A percentile compares a stretch with the other conserved stretches of the same genome.
phyloP scores from a whole-genome alignment of 2,888 invertebrate species.

The Trissoscelio sp. region DNA sequence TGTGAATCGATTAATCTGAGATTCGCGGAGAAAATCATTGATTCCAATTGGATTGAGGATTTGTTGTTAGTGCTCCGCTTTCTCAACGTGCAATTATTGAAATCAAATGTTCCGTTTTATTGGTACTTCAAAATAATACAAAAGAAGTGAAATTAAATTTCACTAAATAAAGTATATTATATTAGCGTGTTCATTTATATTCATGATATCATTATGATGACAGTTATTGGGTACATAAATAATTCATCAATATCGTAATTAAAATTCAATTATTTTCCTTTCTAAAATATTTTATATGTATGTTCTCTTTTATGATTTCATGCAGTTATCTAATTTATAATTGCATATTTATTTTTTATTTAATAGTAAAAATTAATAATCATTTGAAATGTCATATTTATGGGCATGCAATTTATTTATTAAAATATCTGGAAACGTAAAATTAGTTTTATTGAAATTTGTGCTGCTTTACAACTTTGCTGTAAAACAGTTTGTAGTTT shows the following conservation, averaged over 20 bases:
- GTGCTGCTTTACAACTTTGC: neutral
- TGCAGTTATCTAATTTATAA: neutral
- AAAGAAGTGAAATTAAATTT: too few species aligned
- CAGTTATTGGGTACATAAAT: neutral
- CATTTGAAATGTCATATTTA: neutral
- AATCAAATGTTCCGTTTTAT: neutral
- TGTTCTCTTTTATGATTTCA: neutral
- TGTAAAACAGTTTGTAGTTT: neutral
- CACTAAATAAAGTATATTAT: too few species aligned
- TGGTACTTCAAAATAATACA: too few species aligned
- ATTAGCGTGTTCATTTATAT: neutral
- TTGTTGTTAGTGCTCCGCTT: neutral
- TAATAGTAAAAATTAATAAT: neutral
- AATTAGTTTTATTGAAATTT: slow-evolving; percentile 11
- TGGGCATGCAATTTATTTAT: neutral
- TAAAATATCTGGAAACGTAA: neutral
- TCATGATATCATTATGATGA: neutral
- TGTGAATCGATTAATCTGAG: slow-evolving; percentile 34
- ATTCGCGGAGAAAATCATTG: slow-evolving; percentile 12
- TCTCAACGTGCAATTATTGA: neutral
- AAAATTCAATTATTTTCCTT: neutral
- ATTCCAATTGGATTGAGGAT: neutral
- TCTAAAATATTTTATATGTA: neutral
- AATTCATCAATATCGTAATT: neutral
- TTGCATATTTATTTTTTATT: too few species aligned